Evolutionary conservation across 2,888 invertebrate genomes (phyloP).

Genomic region (Tillus elongatus): DNA sequence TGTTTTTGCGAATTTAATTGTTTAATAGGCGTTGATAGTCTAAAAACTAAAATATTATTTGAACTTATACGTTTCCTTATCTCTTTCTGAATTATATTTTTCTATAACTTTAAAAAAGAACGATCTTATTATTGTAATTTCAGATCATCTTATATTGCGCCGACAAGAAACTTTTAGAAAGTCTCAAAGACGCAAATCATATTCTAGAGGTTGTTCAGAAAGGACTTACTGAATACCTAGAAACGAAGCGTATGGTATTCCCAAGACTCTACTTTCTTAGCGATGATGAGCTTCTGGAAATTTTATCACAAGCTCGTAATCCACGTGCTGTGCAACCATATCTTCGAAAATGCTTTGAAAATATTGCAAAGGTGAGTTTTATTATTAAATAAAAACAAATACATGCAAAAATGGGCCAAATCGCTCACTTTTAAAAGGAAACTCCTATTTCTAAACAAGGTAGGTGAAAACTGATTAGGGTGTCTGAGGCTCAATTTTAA

Average conservation of each 20-base stretch:
- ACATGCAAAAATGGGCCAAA: too few species aligned
- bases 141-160: slow-evolving; percentile 58
- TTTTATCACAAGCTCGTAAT: slow-evolving; percentile 69
- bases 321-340: slow-evolving; percentile 72
- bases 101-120: too few species aligned
- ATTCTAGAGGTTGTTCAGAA: slow-evolving; percentile 64
- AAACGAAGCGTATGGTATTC: slow-evolving; percentile 64
- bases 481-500: too few species aligned
- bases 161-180: slow-evolving; percentile 57
- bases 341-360: slow-evolving; percentile 76
- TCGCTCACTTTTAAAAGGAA: too few species aligned
- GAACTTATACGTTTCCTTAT: too few species aligned
- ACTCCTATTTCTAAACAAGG: too few species aligned
- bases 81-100: too few species aligned
- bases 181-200: slow-evolving; percentile 59
- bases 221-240: slow-evolving; percentile 69
- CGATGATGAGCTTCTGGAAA: slow-evolving; percentile 74
- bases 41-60: too few species aligned
- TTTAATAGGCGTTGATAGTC: too few species aligned
- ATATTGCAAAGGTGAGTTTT: slow-evolving; percentile 55
- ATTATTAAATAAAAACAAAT: too few species aligned
- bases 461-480: too few species aligned
- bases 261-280: slow-evolving; percentile 75
- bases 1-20: too few species aligned
- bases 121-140: slow-evolving; percentile 6